These are phyloP conservation scores for Syndactyla subalaris DNA, from an alignment of 2,797 vertebrate genomes.

Conservation along the genomic window DNA sequence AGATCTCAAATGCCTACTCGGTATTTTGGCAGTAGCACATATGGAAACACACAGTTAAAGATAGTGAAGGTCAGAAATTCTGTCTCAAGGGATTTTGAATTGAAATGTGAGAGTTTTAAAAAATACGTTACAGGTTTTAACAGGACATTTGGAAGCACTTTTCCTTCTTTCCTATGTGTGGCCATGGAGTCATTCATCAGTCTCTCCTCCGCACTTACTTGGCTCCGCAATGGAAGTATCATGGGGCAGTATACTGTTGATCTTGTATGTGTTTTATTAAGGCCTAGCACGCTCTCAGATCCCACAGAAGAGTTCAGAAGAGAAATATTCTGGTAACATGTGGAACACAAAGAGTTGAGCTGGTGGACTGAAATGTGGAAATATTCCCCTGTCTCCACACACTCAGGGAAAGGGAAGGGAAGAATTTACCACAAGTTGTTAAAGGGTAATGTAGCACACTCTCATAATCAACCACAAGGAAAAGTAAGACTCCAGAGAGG, in stretches of 20 bases:
- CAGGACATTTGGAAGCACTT: constrained; percentile 50
- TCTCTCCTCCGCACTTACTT: not conserved
- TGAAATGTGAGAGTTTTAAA: constrained; percentile 17
- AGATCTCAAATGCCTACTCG: constrained; percentile 1
- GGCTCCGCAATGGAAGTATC: not conserved
- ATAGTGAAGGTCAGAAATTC: not conserved
- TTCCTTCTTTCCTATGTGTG: constrained; percentile 1
- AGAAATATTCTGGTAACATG: not conserved
- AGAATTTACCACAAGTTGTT: constrained; percentile 7
- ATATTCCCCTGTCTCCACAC: not conserved
- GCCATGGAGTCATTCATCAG: not conserved
- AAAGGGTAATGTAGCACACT: not conserved
- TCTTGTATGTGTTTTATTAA: constrained; percentile 13
- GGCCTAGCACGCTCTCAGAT: not conserved
- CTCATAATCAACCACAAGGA: not conserved
- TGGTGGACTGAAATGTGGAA: not conserved
- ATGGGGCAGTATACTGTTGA: not conserved
- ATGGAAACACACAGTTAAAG: not conserved
- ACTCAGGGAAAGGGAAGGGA: not conserved
- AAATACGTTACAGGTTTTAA: not conserved
- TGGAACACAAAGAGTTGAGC: not conserved
- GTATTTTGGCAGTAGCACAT: constrained; percentile 13
- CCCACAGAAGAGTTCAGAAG: not conserved
- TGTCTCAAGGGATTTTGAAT: not conserved
- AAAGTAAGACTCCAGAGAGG: not conserved